phyloP scores from a whole-genome alignment of 2,797 vertebrate genomes.

The Poecilia gillii region DNA sequence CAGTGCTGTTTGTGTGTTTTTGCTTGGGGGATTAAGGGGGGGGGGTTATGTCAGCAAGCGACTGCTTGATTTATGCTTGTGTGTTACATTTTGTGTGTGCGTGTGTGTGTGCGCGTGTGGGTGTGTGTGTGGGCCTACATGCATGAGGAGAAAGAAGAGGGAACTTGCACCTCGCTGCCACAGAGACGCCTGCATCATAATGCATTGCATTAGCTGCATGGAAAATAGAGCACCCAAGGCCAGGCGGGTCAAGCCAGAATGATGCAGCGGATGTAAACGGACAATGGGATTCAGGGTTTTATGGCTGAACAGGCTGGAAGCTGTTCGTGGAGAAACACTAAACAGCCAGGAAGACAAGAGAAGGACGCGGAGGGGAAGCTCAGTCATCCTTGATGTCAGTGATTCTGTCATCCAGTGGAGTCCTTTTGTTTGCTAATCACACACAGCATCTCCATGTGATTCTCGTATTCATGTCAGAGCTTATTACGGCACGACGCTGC shows the following conservation, averaged over 20 bases:
- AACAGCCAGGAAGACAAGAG: constrained; percentile 11
- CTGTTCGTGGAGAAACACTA: constrained; percentile 19
- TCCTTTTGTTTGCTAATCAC: constrained; percentile 64
- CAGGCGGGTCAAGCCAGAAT: constrained; percentile 68
- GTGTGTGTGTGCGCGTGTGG: background rate
- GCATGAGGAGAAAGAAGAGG: constrained; percentile 7
- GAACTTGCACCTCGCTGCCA: constrained; percentile 15
- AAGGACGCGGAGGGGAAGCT: background rate
- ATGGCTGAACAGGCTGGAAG: constrained; percentile 21
- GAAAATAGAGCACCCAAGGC: constrained; percentile 69
- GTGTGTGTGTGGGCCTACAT: constrained; percentile 36
- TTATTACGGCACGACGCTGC: constrained; percentile 62
- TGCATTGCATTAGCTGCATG: constrained; percentile 59
- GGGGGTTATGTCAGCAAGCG: constrained; percentile 51
- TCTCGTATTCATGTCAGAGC: constrained; percentile 61
- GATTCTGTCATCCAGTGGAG: constrained; percentile 47
- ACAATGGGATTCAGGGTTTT: constrained; percentile 32
- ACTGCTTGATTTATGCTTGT: constrained; percentile 53
- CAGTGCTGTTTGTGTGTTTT: constrained; percentile 53
- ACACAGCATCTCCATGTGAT: constrained; percentile 42
- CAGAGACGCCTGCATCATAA: constrained; percentile 60
- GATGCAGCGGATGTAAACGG: constrained; percentile 38
- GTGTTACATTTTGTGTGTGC: background rate
- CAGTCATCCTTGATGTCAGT: constrained; percentile 38
- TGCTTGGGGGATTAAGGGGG: constrained; percentile 31